Conservation (phyloP, 2,797 vertebrate species). For the Aphelocoma californica region DNA sequence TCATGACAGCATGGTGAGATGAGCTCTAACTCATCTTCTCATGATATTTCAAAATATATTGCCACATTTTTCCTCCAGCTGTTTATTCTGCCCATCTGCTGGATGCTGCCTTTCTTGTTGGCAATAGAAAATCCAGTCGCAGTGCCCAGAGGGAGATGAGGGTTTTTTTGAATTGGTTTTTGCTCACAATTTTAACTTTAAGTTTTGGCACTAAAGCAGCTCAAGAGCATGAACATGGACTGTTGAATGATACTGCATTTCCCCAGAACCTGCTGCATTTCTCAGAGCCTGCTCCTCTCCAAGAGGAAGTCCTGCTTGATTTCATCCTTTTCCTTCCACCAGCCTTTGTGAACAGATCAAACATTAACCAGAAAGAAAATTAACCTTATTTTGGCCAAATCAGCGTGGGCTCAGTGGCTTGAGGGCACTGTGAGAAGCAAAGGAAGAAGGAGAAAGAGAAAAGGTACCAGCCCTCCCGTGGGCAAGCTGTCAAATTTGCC, state of each 20-base stretch:
- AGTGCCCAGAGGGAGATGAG: background rate
- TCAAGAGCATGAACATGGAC: background rate
- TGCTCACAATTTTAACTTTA: slow-evolving; percentile 2
- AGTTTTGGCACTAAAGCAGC: background rate
- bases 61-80: slow-evolving; percentile 7
- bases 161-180: background rate
- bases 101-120: background rate
- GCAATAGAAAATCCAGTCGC: background rate
- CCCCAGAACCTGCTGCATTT: background rate
- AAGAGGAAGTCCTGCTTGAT: background rate
- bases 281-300: background rate
- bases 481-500: background rate
- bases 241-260: background rate
- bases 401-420: background rate
- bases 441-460: background rate
- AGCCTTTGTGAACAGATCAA: background rate
- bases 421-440: background rate
- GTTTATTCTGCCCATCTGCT: slow-evolving; percentile 2
- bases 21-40: background rate
- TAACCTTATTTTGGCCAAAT: background rate
- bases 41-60: slow-evolving; percentile 1
- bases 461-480: background rate
- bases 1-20: background rate
- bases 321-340: background rate
- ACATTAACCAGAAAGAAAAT: background rate